Conservation (phyloP, 2,888 invertebrate species). For the Yponomeuta malinellus region DNA sequence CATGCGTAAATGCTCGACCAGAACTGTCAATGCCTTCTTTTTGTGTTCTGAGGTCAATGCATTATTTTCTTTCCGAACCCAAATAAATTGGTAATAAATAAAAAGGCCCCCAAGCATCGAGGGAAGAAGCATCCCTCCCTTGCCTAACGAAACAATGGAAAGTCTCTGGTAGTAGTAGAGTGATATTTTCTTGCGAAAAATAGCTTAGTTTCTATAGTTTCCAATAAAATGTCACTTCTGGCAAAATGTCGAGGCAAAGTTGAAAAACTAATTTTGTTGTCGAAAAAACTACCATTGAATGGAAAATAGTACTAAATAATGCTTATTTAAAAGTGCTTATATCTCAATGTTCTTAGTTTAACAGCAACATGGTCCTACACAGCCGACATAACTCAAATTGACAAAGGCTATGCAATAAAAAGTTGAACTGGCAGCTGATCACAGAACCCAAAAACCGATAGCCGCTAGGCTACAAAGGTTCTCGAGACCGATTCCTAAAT, state of each 20-base stretch:
- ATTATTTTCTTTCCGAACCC: neutral
- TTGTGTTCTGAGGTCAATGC: no score
- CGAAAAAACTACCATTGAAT: no score
- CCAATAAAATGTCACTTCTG: neutral
- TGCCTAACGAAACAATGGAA: neutral
- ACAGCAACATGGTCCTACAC: no score
- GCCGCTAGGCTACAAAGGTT: no score
- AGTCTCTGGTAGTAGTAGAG: neutral
- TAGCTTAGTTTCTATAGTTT: neutral
- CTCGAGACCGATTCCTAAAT: no score
- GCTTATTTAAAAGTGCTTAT: no score
- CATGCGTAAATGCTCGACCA: neutral
- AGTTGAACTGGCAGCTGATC: neutral
- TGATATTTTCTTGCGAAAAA: neutral
- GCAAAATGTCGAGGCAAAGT: neutral
- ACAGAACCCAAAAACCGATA: no score
- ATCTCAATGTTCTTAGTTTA: neutral
- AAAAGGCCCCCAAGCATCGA: neutral
- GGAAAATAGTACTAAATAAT: no score
- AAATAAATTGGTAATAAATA: constrained; percentile 1
- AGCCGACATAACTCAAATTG: no score
- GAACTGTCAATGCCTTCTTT: neutral
- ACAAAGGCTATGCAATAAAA: neutral
- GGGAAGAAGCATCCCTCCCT: neutral
- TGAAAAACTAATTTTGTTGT: no score